Base-by-base conservation (phyloP, 2,888 invertebrate genomes). In the Campaea margaritaria region DNA sequence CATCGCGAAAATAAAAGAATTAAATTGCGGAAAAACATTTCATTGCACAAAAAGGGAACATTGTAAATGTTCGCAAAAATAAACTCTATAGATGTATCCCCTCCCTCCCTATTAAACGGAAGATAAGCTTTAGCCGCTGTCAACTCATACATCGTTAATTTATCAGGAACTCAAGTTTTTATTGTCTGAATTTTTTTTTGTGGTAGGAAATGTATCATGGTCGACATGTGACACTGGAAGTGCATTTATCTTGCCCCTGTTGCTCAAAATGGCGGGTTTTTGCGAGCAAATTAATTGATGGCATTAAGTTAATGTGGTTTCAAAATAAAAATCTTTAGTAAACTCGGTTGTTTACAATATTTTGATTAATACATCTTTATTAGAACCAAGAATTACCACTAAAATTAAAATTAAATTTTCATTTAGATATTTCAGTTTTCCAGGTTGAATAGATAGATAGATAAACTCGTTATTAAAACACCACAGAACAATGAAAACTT, bases 121-220 rank as follows among this genome's bases (percentile, higher is more conserved):
- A 89, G 89, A 90, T 90, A 89, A 89, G 87, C 86, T 68, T 36
- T 70, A 76, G 74, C 76, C 75, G 73, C 89, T 87, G 89, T 89
- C 90, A 86, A 87, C 89, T 85, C 82, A 75, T 82, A 88, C 87
- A 85, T 90, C 89, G 89, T 90, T 90, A 90, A 91, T 91, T 89
- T 87, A 69, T 75, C 73, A 74, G 75, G 76, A 82, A 78, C 83
- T 87, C 86, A 79, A 84, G 80, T 88, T 91, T 90, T 89, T 89
- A 86, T 86, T 85, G 84, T 83, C 71, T 72, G 81, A 78, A 84
- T 85, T 87, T 86, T 87, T 47, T 51, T 49, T 13, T 49, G 39
- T 4, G 76, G 69, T 48, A 48, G 68, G 61, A 77, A 82, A 85
- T 82, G 77, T 83, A 85, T 82, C 75, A 63, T 66, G 56, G 74